A percentile compares a stretch with the other conserved stretches of the same genome.
Conservation (phyloP, 2,797 vertebrate genomes). For the Tolypeutes matacus region DNA sequence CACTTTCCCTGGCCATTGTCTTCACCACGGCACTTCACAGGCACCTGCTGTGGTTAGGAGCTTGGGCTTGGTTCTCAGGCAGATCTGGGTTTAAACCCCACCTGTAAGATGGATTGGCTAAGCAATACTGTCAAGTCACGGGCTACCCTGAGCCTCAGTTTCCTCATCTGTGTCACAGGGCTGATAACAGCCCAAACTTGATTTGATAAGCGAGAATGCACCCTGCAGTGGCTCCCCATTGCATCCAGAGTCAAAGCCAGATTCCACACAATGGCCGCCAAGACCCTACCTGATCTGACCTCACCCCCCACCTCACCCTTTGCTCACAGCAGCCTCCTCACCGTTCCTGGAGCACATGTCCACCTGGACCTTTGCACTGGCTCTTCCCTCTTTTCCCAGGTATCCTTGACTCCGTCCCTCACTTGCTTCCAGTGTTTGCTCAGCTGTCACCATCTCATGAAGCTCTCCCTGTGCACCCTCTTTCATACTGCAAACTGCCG, state of each 20-base stretch:
- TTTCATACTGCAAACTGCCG: not conserved
- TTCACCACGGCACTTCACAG: not conserved
- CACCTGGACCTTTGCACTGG: not conserved
- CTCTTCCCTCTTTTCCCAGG: not conserved
- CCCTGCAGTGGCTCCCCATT: rapidly evolving
- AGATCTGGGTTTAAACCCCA: not conserved
- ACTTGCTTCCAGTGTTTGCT: not conserved
- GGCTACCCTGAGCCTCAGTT: not conserved
- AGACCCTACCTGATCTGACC: rapidly evolving
- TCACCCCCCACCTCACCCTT: not conserved
- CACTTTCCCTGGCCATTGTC: not conserved
- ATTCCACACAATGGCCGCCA: rapidly evolving
- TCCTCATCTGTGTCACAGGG: not conserved
- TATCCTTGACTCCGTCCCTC: rapidly evolving
- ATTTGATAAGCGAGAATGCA: no score
- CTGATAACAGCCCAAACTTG: rapidly evolving
- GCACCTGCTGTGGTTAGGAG: not conserved
- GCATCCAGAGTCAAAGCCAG: not conserved
- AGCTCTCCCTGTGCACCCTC: not conserved
- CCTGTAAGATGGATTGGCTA: not conserved
- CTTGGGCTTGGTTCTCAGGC: not conserved
- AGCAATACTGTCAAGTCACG: rapidly evolving
- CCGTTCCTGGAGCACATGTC: not conserved
- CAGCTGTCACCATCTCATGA: not conserved
- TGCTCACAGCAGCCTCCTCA: not conserved